Percentiles rank a stretch among this genome's conserved stretches.
Evolutionary conservation across 1,140 invertebrate species (phyloP).

Genomic region (Agrilus planipennis): DNA sequence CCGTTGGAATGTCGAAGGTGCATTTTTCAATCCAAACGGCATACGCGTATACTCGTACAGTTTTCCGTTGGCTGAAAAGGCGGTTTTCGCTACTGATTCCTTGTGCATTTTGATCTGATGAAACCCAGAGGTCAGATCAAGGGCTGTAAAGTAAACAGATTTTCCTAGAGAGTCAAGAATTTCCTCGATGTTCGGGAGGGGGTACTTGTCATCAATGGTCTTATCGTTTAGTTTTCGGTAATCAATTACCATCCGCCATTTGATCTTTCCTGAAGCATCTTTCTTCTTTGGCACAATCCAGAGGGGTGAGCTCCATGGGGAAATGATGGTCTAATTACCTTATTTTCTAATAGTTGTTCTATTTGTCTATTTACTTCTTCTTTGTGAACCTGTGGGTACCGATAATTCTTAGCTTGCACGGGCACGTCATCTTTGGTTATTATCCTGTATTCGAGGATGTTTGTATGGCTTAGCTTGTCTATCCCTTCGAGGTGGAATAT

Average conservation of each 20-base stretch:
- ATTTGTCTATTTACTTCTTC: constrained; percentile 1
- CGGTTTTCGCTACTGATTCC: background rate
- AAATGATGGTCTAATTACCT: background rate
- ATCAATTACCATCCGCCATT: constrained; percentile 26
- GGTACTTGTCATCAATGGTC: constrained; percentile 33
- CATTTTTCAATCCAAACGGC: background rate
- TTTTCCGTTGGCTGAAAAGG: background rate
- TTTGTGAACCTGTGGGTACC: background rate
- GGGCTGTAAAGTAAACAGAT: constrained; percentile 29
- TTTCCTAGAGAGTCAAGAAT: constrained; percentile 32
- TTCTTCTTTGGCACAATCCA: background rate
- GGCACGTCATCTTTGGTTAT: background rate
- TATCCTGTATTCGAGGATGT: no score
- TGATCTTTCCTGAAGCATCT: constrained; percentile 15
- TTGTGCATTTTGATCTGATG: constrained; percentile 27
- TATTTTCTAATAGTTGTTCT: background rate
- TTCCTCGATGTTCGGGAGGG: constrained; percentile 37
- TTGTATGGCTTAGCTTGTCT: no score
- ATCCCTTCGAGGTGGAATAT: no score
- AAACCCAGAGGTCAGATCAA: constrained; percentile 37
- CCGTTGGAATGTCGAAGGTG: constrained; percentile 1
- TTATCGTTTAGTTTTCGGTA: constrained; percentile 25
- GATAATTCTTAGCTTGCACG: background rate
- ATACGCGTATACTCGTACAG: background rate
- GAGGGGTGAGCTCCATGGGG: background rate